Evolutionary conservation across 2,113 vertebrate genomes (phyloP).

Genomic region (Planiliza haematocheilus): DNA sequence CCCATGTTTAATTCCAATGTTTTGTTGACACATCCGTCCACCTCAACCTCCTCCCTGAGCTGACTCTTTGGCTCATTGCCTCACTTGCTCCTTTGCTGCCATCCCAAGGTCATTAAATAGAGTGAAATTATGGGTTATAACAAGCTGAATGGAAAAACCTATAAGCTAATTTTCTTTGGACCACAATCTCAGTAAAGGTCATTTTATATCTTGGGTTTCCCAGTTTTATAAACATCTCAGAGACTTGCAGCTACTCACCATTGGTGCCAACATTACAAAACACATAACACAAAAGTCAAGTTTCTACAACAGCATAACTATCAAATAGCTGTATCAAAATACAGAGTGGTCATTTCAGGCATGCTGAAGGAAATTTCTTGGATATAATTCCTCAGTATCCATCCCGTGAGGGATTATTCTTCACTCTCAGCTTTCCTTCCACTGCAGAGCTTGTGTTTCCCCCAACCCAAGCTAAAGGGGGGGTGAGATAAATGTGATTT

Average conservation of each 20-base stretch:
- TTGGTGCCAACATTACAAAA: background rate
- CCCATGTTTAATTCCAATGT: background rate
- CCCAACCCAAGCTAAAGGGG: constrained; percentile 39
- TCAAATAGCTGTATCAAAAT: constrained; percentile 18
- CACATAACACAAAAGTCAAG: background rate
- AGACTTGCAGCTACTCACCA: background rate
- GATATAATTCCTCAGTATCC: constrained; percentile 5
- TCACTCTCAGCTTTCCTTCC: constrained; percentile 36
- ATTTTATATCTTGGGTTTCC: background rate
- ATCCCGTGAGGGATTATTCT: constrained; percentile 34
- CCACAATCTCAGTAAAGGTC: background rate
- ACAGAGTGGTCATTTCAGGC: background rate
- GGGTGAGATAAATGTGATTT: constrained; percentile 98
- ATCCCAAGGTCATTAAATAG: background rate
- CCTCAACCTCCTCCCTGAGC: background rate
- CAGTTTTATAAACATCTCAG: background rate
- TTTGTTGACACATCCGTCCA: background rate
- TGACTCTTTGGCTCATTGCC: background rate
- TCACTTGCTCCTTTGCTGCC: too few relatives aligned
- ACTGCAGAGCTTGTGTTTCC: constrained; percentile 47
- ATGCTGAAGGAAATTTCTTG: constrained; percentile 21
- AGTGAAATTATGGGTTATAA: background rate
- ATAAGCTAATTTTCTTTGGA: background rate
- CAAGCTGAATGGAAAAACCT: background rate
- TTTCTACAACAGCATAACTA: constrained; percentile 4